These are phyloP conservation scores for Trissolcus basalis DNA, from an alignment of 1,140 invertebrate species.

Conservation along the genomic window DNA sequence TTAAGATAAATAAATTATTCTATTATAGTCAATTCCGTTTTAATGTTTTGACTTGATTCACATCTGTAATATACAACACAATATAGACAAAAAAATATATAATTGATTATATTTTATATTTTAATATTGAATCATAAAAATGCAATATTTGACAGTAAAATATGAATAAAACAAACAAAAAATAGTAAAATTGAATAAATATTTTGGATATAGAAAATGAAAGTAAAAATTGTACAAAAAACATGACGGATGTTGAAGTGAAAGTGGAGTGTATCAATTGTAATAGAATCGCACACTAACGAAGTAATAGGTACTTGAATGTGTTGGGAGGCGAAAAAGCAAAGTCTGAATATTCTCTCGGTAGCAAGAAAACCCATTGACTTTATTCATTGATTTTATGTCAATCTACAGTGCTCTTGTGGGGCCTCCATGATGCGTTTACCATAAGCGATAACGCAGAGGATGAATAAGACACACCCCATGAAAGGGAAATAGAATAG, in stretches of 20 bases:
- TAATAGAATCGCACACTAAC: constrained; percentile 54
- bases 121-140: too few relatives aligned
- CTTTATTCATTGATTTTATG: constrained; percentile 77
- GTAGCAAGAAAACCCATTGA: constrained; percentile 72
- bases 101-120: too few relatives aligned
- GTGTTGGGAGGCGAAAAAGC: constrained; percentile 44
- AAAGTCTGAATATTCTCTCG: constrained; percentile 58
- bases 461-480: constrained; percentile 67
- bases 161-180: too few relatives aligned
- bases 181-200: too few relatives aligned
- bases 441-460: constrained; percentile 73
- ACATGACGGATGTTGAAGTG: constrained; percentile 3
- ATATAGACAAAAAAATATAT: too few relatives aligned
- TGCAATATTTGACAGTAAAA: too few relatives aligned
- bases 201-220: too few relatives aligned
- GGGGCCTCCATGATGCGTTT: constrained; percentile 75
- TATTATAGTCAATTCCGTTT: too few relatives aligned
- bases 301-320: constrained; percentile 63
- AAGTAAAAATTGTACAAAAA: too few relatives aligned
- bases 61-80: too few relatives aligned
- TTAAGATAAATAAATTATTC: too few relatives aligned
- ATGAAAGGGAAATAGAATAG: constrained; percentile 76
- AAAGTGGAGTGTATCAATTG: constrained; percentile 54
- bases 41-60: too few relatives aligned
- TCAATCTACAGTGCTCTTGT: constrained; percentile 74